Evolutionary conservation across 1,140 invertebrate genomes (phyloP), one percentile per base, ranked within the genome.

Genomic region (Heliconius hewitsoni): DNA sequence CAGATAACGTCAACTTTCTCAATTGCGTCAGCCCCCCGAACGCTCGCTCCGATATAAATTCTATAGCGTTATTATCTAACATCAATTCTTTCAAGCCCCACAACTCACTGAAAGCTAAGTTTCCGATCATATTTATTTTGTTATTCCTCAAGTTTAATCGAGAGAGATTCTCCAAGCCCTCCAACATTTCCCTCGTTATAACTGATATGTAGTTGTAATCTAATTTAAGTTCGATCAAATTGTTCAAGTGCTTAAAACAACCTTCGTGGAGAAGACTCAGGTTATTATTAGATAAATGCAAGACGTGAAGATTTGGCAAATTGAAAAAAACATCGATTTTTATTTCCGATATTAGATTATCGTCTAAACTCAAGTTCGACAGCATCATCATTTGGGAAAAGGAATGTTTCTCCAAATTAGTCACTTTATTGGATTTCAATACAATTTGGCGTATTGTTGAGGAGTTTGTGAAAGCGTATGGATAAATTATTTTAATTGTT

Each of bases 71-170:
- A 79, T 96, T 95, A 86, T 97, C 97, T 77, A 98, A 89, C 80
- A 97, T 95, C 81, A 98, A 94, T 78, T 97, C 97, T 82, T 96
- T 95, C 6, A 98, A 86, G 76, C 91, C 96, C 96, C 86, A 96
- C 86, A 97, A 94, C 84, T 98, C 97, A 4, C 96, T 95, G 90
- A 98, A 98, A 19, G 96, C 96, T 57, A 96, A 95, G 72, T 97
- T 97, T 4, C 96, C 96, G 57, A 98, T 95, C 90, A 97, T 96
- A 39, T 96, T 95, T 74, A 98, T 94, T 78, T 95, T 95, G 89
- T 98, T 98, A 50, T 95, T 94, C 11, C 96, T 95, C 75, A 98
- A 91, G 83, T 97, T 96, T 13, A 98, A 95, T 66, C 95, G 93
- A 57, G 95, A 95, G 27, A 98, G 92, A 85, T 95, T 96, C 71